Percentiles rank a stretch among this genome's conserved stretches.
These are phyloP conservation scores for Spilosoma lubricipeda DNA, from an alignment of 2,888 invertebrate species.

Conservation along the genomic window DNA sequence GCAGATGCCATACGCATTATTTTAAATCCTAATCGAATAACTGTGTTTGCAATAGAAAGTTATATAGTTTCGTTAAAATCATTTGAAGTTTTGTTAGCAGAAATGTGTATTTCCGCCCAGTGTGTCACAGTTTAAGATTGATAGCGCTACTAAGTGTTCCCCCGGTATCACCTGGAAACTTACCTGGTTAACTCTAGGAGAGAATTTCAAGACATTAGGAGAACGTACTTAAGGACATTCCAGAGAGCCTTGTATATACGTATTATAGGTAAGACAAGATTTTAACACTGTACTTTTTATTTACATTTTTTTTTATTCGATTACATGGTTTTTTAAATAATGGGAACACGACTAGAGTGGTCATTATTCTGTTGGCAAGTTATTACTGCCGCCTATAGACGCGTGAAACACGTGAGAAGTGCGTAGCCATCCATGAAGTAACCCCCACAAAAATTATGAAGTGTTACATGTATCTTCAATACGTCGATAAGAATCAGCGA, in stretches of 20 bases:
- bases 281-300: too few relatives aligned
- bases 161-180: slow-evolving; percentile 61
- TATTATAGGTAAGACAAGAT: neutral
- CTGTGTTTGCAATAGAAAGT: neutral
- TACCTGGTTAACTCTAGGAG: slow-evolving; percentile 53
- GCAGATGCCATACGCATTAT: too few relatives aligned
- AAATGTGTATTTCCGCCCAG: slow-evolving; percentile 30
- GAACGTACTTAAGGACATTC: neutral
- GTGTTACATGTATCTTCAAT: too few relatives aligned
- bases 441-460: too few relatives aligned
- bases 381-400: too few relatives aligned
- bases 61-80: neutral
- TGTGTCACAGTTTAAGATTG: slow-evolving; percentile 62
- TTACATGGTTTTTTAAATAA: too few relatives aligned
- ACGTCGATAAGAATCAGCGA: too few relatives aligned
- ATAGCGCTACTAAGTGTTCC: slow-evolving; percentile 66
- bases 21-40: neutral
- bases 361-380: too few relatives aligned
- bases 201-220: slow-evolving; percentile 48
- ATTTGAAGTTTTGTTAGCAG: slow-evolving; percentile 4
- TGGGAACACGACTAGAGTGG: too few relatives aligned
- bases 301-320: too few relatives aligned
- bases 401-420: too few relatives aligned
- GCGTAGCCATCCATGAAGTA: too few relatives aligned
- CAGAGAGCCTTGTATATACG: neutral